Evolutionary conservation across 2,113 vertebrate genomes (phyloP).

Genomic region (Anoura caudifer): DNA sequence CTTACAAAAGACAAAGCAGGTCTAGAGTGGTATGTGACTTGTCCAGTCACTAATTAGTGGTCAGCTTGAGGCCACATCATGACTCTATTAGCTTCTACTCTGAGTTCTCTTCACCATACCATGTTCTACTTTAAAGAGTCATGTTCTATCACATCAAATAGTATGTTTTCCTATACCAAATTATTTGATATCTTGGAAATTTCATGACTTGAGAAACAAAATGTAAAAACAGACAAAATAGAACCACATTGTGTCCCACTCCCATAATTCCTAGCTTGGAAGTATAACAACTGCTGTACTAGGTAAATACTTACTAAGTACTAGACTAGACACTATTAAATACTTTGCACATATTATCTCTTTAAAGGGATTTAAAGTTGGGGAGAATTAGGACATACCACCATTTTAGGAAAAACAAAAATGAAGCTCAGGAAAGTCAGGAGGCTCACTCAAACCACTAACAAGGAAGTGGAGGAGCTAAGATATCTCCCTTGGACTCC

Average conservation of each 20-base stretch:
- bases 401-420: background rate
- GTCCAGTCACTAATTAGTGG: background rate
- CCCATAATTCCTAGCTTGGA: background rate
- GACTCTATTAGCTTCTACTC: too few relatives aligned
- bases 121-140: background rate
- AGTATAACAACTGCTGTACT: background rate
- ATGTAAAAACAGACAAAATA: background rate
- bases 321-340: background rate
- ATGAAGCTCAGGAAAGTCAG: background rate
- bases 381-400: background rate
- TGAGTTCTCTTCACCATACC: background rate
- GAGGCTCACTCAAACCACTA: background rate
- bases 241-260: background rate
- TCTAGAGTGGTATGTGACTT: background rate
- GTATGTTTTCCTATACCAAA: background rate
- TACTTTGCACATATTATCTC: background rate
- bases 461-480: background rate
- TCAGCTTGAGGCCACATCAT: background rate
- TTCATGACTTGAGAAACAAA: slow-evolving; percentile 20
- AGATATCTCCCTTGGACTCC: background rate
- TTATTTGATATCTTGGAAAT: background rate
- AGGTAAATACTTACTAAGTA: background rate
- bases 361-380: background rate
- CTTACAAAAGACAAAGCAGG: background rate
- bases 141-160: background rate